Evolutionary conservation across 2,888 invertebrate genomes (phyloP), one percentile per base, ranked within the genome.

Genomic region (Pristionchus fissidentatus): DNA sequence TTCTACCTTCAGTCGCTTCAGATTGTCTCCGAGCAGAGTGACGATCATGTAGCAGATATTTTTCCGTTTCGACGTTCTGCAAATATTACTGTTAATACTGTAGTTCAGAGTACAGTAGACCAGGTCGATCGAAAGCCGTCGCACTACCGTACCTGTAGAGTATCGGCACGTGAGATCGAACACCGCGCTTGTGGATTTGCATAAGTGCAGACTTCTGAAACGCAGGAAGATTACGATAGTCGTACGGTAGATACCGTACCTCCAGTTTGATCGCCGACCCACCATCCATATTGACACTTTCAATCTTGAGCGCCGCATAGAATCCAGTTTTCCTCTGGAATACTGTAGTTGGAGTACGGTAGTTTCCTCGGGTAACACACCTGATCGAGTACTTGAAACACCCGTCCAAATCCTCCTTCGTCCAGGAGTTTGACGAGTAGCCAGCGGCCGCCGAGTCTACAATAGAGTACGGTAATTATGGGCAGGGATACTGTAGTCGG

Each of bases 11-110:
- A 70, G 22, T 43, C 70, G 22, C 22, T 80, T 83, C 62, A 91
- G 84, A 77, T 85, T 86, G 19, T 88, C 88, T 19, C 91, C 91
- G 43, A 87, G 85, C n/a, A 91, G 86, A 2, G 90, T 89, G 88
- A 91, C 89, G 15, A 90, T 87, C 85, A 90, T 87, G 84, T 90
- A 90, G 77, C 84, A 86, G 84, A 87, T 90, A 26, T 83, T 85
- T 10, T 83, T 85, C 22, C 86, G 85, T 70, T 89, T 87, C 0
- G 90, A 70, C 8, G 70, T 70, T n/a, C 70, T 70, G 41, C 19
- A 70, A 70, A 43, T n/a, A n/a, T n/a, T n/a, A n/a, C n/a, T n/a
- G n/a, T n/a, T n/a, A n/a, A n/a, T n/a, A n/a, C n/a, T n/a, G n/a
- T n/a, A n/a, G n/a, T n/a, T n/a, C n/a, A n/a, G n/a, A n/a, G n/a